A percentile compares a stretch with the other conserved stretches of the same genome.
Conservation (phyloP, 2,797 vertebrate species). For the Perodicticus potto region DNA sequence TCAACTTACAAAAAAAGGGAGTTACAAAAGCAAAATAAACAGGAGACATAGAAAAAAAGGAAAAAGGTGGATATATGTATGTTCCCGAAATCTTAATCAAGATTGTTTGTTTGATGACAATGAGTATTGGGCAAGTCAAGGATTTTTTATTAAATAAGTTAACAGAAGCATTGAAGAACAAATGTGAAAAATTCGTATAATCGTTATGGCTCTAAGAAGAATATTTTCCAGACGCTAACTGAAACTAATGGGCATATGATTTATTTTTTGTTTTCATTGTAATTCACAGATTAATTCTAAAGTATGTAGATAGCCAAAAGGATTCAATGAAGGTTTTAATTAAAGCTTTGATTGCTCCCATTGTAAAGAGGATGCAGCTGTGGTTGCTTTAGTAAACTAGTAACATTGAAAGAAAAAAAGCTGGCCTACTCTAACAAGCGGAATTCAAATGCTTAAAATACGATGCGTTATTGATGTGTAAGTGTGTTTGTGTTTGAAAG, state of each 20-base stretch:
- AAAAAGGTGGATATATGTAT: slow-evolving; percentile 65
- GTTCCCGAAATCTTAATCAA: slow-evolving; percentile 57
- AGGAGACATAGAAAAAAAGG: slow-evolving; percentile 66
- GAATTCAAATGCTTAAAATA: neutral
- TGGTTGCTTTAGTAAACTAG: neutral
- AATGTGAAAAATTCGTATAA: slow-evolving; percentile 80
- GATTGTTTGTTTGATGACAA: slow-evolving; percentile 72
- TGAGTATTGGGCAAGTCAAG: slow-evolving; percentile 64
- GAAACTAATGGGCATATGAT: neutral
- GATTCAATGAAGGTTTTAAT: slow-evolving; percentile 11
- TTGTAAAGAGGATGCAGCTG: neutral
- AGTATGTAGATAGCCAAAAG: neutral
- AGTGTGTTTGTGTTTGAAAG: neutral
- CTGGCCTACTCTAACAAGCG: neutral
- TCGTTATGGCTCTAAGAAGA: slow-evolving; percentile 26
- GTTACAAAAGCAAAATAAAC: slow-evolving; percentile 69
- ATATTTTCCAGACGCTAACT: slow-evolving; percentile 68
- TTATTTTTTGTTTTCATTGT: slow-evolving; percentile 41
- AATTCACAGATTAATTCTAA: slow-evolving; percentile 71
- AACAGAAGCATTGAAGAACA: slow-evolving; percentile 42
- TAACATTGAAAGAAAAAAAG: slow-evolving; percentile 11
- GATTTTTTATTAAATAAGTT: slow-evolving; percentile 74
- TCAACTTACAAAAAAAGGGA: slow-evolving; percentile 62
- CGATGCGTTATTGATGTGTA: neutral
- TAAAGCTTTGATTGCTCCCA: slow-evolving; percentile 23